Base-by-base conservation (phyloP, 2,113 vertebrate species). In the Phodopus roborovskii region DNA sequence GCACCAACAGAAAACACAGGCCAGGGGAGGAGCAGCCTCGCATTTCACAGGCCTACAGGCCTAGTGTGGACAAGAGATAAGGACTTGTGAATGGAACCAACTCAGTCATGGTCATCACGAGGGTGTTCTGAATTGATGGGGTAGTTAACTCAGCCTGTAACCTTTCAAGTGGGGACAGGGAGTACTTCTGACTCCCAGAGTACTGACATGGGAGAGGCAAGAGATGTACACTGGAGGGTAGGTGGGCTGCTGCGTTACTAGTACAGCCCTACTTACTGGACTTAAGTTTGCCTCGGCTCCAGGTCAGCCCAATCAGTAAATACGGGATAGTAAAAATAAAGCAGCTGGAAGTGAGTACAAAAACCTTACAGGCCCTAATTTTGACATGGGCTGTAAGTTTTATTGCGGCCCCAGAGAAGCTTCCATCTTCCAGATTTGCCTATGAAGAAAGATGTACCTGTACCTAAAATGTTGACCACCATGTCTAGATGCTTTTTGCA, bases 221-320 rank as follows among this genome's bases (percentile, higher is more conserved):
- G 60, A 3, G 5, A 2, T 16, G 20, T 4, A 45, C 36, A 64
- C 84, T 12, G 1, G 22, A 77, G 13, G 70, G 26, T 26, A 58
- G 78, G 15, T 3, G 19, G 68, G 39, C 16, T 0, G 1, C 60
- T 5, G 17, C 17, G 22, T 0, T 1, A 3, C 0, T 17, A 28
- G 75, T 45, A 56, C 78, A 36, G 17, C 81, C 30, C 70, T 77
- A 24, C 56, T 56, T 77, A 24, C 56, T 56, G 13, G 8, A 83
- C 26, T 13, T 77, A 26, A 82, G 58, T 2, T 26, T 19, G 39
- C 36, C 86, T 88, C 33, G 83, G 30, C 45, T 48, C 36, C 26
- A 28, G 5, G n/a, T 84, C 16, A 73, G 71, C 56, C 36, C 24
- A 24, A 24, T 12, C n/a, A 26, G 22, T 22, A 19, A 2, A 22